phyloP scores from a whole-genome alignment of 92 coral and sea anemone species.

The Diadumene lineata region DNA sequence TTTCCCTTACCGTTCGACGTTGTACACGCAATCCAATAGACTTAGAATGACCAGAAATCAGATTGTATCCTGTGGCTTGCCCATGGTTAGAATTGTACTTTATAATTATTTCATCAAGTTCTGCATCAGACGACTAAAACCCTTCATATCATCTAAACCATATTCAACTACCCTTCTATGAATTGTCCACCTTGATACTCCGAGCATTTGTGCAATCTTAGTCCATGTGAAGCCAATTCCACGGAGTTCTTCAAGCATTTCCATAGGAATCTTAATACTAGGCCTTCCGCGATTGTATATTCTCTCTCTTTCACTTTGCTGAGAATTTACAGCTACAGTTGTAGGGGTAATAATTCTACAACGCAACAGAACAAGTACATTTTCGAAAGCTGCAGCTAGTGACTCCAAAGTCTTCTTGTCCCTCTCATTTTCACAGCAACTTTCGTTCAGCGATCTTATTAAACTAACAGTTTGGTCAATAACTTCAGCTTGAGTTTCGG shows the following conservation, averaged over 20 bases:
- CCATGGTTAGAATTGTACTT: constrained; percentile 46
- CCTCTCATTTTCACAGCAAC: constrained; percentile 3
- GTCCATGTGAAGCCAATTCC: constrained; percentile 34
- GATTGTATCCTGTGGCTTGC: constrained; percentile 38
- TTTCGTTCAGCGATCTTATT: constrained; percentile 18
- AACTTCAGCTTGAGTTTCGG: constrained; percentile 30
- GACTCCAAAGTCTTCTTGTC: not conserved
- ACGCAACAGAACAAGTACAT: not conserved
- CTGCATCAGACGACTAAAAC: constrained; percentile 38
- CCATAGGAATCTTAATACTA: constrained; percentile 24
- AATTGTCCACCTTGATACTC: constrained; percentile 52
- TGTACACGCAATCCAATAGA: constrained; percentile 51
- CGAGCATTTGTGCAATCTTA: constrained; percentile 32
- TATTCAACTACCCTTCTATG: constrained; percentile 34
- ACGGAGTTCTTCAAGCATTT: constrained; percentile 27
- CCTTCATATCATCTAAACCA: constrained; percentile 11
- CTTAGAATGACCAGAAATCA: constrained; percentile 47
- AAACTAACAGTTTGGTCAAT: constrained; percentile 31
- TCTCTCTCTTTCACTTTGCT: not conserved
- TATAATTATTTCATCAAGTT: constrained; percentile 33
- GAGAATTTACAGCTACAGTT: not conserved
- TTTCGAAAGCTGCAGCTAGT: not conserved
- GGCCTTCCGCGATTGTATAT: not conserved
- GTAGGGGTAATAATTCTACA: not conserved
- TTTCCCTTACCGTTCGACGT: constrained; percentile 45